These are phyloP conservation scores for Drosophila yooni DNA, from an alignment of 2,888 invertebrate species.

Conservation along the genomic window DNA sequence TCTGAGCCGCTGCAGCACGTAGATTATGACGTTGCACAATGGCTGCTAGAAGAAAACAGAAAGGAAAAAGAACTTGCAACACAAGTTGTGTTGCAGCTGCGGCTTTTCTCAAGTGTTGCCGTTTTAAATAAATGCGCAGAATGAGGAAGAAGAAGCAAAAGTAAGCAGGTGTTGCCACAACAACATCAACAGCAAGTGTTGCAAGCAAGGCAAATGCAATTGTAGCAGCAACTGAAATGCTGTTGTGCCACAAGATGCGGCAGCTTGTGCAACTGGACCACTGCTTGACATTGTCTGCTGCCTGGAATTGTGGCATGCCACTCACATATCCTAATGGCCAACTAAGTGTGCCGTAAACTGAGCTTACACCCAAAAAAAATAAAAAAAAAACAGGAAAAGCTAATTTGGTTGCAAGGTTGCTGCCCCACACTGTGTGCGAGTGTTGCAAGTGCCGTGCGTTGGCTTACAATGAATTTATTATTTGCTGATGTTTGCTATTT, in stretches of 20 bases:
- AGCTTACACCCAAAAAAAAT: slow-evolving; percentile 22
- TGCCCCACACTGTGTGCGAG: slow-evolving; percentile 6
- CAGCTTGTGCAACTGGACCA: slow-evolving; percentile 8
- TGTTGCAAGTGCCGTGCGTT: slow-evolving; percentile 40
- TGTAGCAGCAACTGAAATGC: slow-evolving; percentile 19
- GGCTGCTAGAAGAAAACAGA: background rate
- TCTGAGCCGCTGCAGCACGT: slow-evolving; percentile 24
- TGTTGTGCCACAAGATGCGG: slow-evolving; percentile 24
- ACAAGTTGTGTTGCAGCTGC: slow-evolving; percentile 56
- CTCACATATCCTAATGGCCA: slow-evolving; percentile 67
- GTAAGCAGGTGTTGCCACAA: slow-evolving; percentile 29
- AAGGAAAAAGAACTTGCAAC: slow-evolving; percentile 24
- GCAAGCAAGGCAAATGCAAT: slow-evolving; percentile 22
- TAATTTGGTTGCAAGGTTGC: slow-evolving; percentile 65
- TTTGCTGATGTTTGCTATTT: slow-evolving; percentile 83
- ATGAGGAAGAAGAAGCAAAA: background rate
- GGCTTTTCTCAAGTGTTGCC: slow-evolving; percentile 48
- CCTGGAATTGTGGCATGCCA: slow-evolving; percentile 64
- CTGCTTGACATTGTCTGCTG: slow-evolving; percentile 13
- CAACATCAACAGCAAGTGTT: slow-evolving; percentile 26
- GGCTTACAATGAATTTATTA: slow-evolving; percentile 79
- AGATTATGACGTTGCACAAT: slow-evolving; percentile 59
- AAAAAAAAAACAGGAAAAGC: slow-evolving; percentile 24
- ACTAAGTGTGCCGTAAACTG: slow-evolving; percentile 66
- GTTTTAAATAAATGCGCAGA: slow-evolving; percentile 10